Evolutionary conservation across 2,797 vertebrate genomes (phyloP).

Genomic region (Gephyroberyx darwinii): DNA sequence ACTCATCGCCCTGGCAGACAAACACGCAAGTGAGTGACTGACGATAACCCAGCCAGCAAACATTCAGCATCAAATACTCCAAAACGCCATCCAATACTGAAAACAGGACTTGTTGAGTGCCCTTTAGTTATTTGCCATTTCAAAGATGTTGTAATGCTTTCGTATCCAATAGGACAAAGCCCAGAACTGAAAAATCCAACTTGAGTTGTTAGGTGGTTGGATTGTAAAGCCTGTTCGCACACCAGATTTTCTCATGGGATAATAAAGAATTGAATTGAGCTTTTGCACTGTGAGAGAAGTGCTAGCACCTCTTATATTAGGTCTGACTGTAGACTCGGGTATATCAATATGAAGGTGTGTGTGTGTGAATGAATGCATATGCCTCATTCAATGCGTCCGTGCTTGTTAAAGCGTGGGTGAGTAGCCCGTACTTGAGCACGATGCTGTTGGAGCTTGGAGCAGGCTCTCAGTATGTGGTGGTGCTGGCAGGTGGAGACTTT

Average conservation of each 20-base stretch:
- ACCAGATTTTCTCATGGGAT: slow-evolving; percentile 22
- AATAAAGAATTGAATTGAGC: slow-evolving; percentile 39
- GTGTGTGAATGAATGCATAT: background rate
- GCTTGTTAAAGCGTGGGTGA: slow-evolving; percentile 29
- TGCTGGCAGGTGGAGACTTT: background rate
- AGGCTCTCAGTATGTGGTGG: slow-evolving; percentile 18
- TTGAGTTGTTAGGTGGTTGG: slow-evolving; percentile 21
- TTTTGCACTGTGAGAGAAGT: slow-evolving; percentile 28
- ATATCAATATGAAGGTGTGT: slow-evolving; percentile 49
- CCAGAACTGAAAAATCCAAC: slow-evolving; percentile 26
- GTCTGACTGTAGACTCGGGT: slow-evolving; percentile 43
- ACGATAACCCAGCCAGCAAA: slow-evolving; percentile 41
- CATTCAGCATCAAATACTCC: background rate
- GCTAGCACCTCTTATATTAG: slow-evolving; percentile 44
- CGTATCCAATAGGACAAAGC: slow-evolving; percentile 25
- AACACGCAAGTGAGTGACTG: slow-evolving; percentile 94
- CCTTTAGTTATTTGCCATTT: slow-evolving; percentile 32
- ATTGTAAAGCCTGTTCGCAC: slow-evolving; percentile 37
- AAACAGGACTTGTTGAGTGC: background rate
- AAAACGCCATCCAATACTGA: background rate
- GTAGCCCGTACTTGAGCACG: slow-evolving; percentile 12
- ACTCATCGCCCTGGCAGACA: slow-evolving; percentile 96
- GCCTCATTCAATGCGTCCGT: slow-evolving; percentile 2
- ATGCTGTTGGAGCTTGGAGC: slow-evolving; percentile 20
- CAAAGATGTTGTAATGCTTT: slow-evolving; percentile 35